These are phyloP conservation scores for Idris sp. DNA, from an alignment of 1,140 invertebrate genomes.

Conservation along the genomic window DNA sequence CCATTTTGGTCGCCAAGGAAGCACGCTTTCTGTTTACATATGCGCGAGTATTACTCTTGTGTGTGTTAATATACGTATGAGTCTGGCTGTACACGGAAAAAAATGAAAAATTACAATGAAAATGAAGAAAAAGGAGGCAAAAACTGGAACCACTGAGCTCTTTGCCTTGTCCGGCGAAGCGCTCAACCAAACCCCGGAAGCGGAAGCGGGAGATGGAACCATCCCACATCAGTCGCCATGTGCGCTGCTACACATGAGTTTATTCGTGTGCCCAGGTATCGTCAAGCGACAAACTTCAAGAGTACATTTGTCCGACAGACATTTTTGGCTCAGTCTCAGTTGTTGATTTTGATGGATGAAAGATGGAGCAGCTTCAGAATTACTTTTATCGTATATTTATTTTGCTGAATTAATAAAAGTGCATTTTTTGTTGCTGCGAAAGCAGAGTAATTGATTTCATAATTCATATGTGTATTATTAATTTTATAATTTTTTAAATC, in stretches of 20 bases:
- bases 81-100: conserved; percentile 4
- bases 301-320: conserved; percentile 23
- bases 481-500: too few relatives aligned
- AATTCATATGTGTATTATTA: too few relatives aligned
- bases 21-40: conserved; percentile 15
- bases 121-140: conserved; percentile 7
- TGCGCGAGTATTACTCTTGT: conserved; percentile 24
- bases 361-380: neutral
- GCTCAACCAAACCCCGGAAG: conserved; percentile 50
- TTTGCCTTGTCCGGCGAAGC: conserved; percentile 12
- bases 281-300: conserved; percentile 21
- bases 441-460: too few relatives aligned
- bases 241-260: conserved; percentile 17
- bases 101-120: too few relatives aligned
- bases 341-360: conserved; percentile 20
- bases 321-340: conserved; percentile 28
- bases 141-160: conserved; percentile 1
- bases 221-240: conserved; percentile 40
- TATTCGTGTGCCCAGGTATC: conserved; percentile 5
- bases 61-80: conserved; percentile 20
- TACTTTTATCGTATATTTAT: too few relatives aligned
- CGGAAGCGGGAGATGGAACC: conserved; percentile 65
- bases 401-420: too few relatives aligned
- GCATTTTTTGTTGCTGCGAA: too few relatives aligned
- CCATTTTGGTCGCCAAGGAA: conserved; percentile 23